phyloP scores from a whole-genome alignment of 2,797 vertebrate species.

The Characodon lateralis region DNA sequence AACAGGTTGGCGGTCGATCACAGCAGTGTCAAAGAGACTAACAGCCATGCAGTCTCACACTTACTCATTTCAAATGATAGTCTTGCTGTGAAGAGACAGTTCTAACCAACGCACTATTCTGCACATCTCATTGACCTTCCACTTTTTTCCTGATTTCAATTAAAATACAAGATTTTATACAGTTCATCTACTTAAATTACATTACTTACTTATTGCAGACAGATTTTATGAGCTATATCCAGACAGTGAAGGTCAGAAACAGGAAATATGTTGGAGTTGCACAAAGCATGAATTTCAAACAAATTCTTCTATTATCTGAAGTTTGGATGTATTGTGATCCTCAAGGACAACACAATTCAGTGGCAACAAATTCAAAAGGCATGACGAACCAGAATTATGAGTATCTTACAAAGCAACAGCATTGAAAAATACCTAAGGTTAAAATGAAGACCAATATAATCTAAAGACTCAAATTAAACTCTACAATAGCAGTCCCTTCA shows the following conservation, averaged over 20 bases:
- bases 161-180: not conserved
- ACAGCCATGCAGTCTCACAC: not conserved
- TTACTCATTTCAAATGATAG: not conserved
- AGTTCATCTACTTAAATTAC: not conserved
- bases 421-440: not conserved
- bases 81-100: not conserved
- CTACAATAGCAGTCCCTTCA: not conserved
- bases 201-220: not conserved
- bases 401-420: not conserved
- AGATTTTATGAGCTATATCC: not conserved
- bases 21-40: not conserved
- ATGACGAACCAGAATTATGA: slow-evolving; percentile 6
- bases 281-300: not conserved
- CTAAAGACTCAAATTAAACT: not conserved
- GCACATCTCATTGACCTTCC: not conserved
- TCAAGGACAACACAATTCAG: not conserved
- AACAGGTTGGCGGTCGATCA: not conserved
- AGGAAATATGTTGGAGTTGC: not conserved
- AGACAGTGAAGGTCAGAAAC: slow-evolving; percentile 1
- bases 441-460: not conserved
- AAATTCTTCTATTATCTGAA: not conserved
- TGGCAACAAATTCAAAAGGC: slow-evolving; percentile 8
- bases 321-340: not conserved
- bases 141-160: not conserved
- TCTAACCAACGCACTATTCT: not conserved